Evolutionary conservation across 1,140 invertebrate genomes (phyloP), one percentile per base, ranked within the genome.

Genomic region (Aphaenogaster floridana): DNA sequence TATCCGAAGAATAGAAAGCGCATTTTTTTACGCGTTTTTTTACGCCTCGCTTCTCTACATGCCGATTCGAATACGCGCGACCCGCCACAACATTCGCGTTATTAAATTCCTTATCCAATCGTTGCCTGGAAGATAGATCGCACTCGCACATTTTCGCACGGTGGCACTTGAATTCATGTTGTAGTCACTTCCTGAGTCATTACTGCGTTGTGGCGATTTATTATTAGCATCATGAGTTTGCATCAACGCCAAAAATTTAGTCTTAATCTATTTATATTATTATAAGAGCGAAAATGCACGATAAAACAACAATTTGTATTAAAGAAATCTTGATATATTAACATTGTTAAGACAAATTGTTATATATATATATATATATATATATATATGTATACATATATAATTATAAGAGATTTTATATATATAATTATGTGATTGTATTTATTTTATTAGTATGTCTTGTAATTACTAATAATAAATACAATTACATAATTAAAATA

Each of bases 91-190:
- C 4, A n/a, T 76, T 50, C 28, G 17, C 7, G 13, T 74, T 84
- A 84, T 76, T 84, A 84, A 84, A 84, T 84, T 84, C 28, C 42
- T 84, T 74, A 84, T 63, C 57, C 76, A 61, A 83, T 71, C 28
- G 39, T 42, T 8, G 21, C 6, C 8, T 52, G 6, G 11, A 21
- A 54, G n/a, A n/a, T 13, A 61, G 28, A 45, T 59, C 36, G 28
- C 52, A 83, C 68, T 28, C 52, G 6, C 11, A 28, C 15, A 7
- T 74, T 59, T 48, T 63, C n/a, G n/a, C 28, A 52, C 15, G 9
- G 13, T 48, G 6, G 17, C 11, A 61, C 8, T 48, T 74, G 8
- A 83, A 76, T 50, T 42, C 36, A 61, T 36, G 13, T 28, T n/a
- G 9, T 7, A 5, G 13, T 76, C n/a, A 36, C 34, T 72, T 84